Percentiles rank a stretch among this genome's conserved stretches.
Evolutionary conservation across 2,888 invertebrate species (phyloP).

Genomic region (Nemotelus pantherinus): DNA sequence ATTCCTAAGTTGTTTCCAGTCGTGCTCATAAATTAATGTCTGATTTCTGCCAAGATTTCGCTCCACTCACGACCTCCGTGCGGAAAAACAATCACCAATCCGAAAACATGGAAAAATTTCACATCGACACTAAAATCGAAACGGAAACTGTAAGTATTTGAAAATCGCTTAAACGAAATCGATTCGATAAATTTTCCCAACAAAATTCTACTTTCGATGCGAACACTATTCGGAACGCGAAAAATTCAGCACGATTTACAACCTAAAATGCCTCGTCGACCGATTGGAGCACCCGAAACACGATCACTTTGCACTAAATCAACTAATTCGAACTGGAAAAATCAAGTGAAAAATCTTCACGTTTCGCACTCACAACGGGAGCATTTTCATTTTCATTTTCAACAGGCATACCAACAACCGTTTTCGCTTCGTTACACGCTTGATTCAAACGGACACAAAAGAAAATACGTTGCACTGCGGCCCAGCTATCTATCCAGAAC

Average conservation of each 20-base stretch:
- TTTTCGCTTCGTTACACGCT: background rate
- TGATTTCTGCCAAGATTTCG: background rate
- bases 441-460: background rate
- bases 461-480: background rate
- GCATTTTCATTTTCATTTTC: too few relatives aligned
- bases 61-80: background rate
- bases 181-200: background rate
- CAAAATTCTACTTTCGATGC: background rate
- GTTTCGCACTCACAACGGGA: too few relatives aligned
- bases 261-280: background rate
- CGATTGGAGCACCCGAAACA: slow-evolving; percentile 7
- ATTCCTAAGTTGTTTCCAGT: slow-evolving; percentile 4
- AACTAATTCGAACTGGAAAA: slow-evolving; percentile 10
- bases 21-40: background rate
- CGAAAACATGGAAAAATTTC: background rate
- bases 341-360: slow-evolving; percentile 11
- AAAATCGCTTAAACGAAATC: background rate
- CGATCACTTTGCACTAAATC: slow-evolving; percentile 29
- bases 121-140: background rate
- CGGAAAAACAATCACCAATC: background rate
- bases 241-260: background rate
- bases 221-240: background rate
- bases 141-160: too few relatives aligned
- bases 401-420: too few relatives aligned
- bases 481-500: background rate